Conservation (phyloP, 2,888 invertebrate species). For the Beris morrisii region DNA sequence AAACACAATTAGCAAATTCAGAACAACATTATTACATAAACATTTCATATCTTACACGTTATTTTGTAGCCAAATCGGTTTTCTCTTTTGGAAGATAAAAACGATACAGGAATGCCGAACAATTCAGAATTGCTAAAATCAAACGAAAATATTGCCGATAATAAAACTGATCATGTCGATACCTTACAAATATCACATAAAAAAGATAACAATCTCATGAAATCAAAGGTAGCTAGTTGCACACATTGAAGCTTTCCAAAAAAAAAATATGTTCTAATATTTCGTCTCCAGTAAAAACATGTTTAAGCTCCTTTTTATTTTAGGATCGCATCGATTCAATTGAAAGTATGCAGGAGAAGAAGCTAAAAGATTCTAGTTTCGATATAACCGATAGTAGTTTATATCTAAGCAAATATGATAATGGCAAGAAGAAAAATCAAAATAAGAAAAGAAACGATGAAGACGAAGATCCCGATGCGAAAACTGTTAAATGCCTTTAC, state of each 20-base stretch:
- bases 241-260: no score
- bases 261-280: no score
- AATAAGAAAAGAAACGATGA: no score
- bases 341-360: constrained; percentile 47
- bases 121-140: background rate
- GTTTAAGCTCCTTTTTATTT: no score
- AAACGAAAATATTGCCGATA: background rate
- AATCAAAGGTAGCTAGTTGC: constrained; percentile 15
- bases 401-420: no score
- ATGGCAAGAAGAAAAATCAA: no score
- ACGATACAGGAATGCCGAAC: constrained; percentile 5
- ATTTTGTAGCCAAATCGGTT: constrained; percentile 10
- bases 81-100: constrained; percentile 9
- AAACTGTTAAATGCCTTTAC: no score
- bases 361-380: no score
- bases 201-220: constrained; percentile 1
- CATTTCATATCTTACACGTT: background rate
- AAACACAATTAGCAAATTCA: background rate
- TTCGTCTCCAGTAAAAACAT: no score
- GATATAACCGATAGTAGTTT: no score
- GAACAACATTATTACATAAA: no score
- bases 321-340: constrained; percentile 53
- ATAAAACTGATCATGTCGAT: background rate
- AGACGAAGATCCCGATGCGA: no score
- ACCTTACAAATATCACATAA: background rate